Conservation (phyloP, 2,888 invertebrate species). For the Lasioglossum marginatum region DNA sequence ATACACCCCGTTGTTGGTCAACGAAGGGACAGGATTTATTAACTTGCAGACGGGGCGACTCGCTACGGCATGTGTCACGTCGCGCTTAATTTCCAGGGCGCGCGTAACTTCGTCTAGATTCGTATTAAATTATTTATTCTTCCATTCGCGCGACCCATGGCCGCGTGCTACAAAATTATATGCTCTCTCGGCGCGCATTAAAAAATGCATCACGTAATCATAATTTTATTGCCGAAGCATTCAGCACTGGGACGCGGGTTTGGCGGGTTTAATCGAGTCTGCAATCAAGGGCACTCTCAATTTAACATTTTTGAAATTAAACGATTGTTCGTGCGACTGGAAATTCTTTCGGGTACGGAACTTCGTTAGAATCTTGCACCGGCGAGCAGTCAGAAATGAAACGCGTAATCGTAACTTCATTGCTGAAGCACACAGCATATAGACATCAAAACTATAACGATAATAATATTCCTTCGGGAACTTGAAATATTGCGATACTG, state of each 20-base stretch:
- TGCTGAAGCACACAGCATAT: background rate
- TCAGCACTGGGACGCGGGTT: background rate
- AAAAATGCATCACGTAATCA: background rate
- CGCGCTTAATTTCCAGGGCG: background rate
- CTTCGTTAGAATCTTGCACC: background rate
- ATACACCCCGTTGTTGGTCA: background rate
- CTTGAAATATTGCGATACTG: background rate
- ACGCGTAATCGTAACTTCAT: background rate
- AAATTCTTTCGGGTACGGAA: background rate
- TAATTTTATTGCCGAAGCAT: background rate
- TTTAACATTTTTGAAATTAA: background rate
- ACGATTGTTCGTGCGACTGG: background rate
- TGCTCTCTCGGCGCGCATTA: background rate
- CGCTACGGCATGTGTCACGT: background rate
- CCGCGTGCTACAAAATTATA: background rate
- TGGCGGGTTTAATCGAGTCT: background rate
- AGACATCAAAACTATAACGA: background rate
- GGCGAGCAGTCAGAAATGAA: background rate
- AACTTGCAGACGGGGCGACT: background rate
- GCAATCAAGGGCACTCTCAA: background rate
- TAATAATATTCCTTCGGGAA: background rate
- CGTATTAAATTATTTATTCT: background rate
- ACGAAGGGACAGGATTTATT: background rate
- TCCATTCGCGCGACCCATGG: background rate
- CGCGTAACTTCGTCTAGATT: background rate